Evolutionary conservation across 2,113 vertebrate genomes (phyloP).

Genomic region (Notarius lentiginosus): DNA sequence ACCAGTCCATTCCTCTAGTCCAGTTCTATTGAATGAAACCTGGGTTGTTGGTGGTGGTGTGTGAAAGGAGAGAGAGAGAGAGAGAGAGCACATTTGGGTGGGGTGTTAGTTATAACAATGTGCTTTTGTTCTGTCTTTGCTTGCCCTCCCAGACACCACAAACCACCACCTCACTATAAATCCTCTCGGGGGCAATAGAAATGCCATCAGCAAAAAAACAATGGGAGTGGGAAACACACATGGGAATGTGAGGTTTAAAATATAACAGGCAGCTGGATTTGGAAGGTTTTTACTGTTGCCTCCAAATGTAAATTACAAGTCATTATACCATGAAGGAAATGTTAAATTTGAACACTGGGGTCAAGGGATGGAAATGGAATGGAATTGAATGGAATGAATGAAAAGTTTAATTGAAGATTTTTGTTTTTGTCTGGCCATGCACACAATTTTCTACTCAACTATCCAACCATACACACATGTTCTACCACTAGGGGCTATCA

Average conservation of each 20-base stretch:
- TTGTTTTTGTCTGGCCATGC: background rate
- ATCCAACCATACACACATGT: too few species aligned
- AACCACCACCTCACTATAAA: constrained; percentile 16
- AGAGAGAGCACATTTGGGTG: background rate
- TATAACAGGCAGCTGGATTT: constrained; percentile 20
- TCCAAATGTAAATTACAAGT: background rate
- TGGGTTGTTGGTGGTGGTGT: background rate
- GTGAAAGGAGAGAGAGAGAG: background rate
- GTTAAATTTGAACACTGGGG: background rate
- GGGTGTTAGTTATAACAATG: constrained; percentile 26
- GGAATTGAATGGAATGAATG: background rate
- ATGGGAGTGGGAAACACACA: constrained; percentile 21
- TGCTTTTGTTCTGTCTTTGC: constrained; percentile 42
- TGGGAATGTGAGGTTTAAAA: constrained; percentile 5
- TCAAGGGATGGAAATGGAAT: background rate
- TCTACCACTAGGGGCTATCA: background rate
- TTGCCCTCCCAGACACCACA: background rate
- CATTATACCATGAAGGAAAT: background rate
- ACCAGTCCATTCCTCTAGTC: background rate
- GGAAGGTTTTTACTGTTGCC: background rate
- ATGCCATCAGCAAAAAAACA: background rate
- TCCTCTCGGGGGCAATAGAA: constrained; percentile 20
- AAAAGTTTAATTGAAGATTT: background rate
- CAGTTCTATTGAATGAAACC: background rate
- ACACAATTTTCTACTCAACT: background rate